These are phyloP conservation scores for Pelvicachromis taeniatus DNA, from an alignment of 2,113 vertebrate species.

Conservation along the genomic window DNA sequence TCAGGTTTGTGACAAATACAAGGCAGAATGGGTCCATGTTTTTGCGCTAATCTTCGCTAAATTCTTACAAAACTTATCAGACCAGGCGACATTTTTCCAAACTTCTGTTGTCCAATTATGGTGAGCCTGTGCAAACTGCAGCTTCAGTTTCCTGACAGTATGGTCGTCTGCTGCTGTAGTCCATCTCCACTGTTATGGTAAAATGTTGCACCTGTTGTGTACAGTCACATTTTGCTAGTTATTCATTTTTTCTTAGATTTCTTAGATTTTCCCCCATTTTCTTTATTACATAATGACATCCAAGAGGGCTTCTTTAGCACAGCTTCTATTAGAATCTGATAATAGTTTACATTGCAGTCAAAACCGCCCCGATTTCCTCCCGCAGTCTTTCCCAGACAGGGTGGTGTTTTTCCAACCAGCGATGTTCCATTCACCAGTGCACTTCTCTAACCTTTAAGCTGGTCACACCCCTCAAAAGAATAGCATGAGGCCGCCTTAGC, in stretches of 20 bases:
- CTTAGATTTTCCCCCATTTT: fast-evolving
- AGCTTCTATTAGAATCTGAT: background rate
- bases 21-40: background rate
- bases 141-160: background rate
- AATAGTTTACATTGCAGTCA: background rate
- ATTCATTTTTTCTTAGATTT: background rate
- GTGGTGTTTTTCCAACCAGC: background rate
- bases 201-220: background rate
- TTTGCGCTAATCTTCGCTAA: background rate
- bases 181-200: too few species aligned
- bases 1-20: background rate
- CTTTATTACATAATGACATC: background rate
- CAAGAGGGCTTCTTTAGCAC: background rate
- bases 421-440: slow-evolving; percentile 10
- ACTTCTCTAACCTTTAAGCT: slow-evolving; percentile 8
- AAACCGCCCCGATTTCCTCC: background rate
- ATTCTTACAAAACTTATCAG: background rate
- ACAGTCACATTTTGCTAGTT: background rate
- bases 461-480: slow-evolving; percentile 22
- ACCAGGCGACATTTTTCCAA: background rate
- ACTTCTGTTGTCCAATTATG: background rate
- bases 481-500: background rate
- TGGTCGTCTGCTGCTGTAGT: background rate
- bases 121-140: background rate
- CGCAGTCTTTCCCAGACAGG: background rate